These are phyloP conservation scores for Eupithecia subfuscata DNA, from an alignment of 2,888 invertebrate species.

Conservation along the genomic window DNA sequence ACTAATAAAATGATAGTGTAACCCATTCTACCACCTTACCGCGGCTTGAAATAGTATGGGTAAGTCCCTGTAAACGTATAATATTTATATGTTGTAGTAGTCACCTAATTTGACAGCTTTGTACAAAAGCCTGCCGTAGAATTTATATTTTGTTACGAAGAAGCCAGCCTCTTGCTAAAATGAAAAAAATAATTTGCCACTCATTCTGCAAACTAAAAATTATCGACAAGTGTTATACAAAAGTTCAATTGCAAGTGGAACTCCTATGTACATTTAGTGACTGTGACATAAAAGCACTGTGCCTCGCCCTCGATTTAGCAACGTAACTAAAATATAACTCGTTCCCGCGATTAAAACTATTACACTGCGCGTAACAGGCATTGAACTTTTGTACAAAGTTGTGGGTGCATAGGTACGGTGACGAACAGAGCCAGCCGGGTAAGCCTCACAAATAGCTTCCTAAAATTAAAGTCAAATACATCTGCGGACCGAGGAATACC, in stretches of 20 bases:
- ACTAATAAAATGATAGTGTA: constrained; percentile 43
- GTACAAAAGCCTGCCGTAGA: constrained; percentile 72
- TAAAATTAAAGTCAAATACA: neutral
- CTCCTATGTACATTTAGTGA: constrained; percentile 7
- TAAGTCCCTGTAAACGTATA: constrained; percentile 18
- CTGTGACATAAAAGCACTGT: neutral
- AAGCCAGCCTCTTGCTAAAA: constrained; percentile 62
- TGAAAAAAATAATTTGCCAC: constrained; percentile 58
- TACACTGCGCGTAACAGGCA: constrained; percentile 41
- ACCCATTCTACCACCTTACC: constrained; percentile 27
- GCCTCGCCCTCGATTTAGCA: neutral
- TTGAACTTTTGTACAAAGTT: constrained; percentile 80
- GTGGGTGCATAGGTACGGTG: constrained; percentile 57
- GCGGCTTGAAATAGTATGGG: constrained; percentile 64
- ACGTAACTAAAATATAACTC: neutral
- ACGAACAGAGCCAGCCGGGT: constrained; percentile 40
- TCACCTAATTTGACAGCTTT: constrained; percentile 69
- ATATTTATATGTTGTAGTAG: constrained; percentile 47
- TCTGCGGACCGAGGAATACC: constrained; percentile 11
- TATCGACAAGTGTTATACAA: constrained; percentile 55
- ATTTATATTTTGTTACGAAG: constrained; percentile 45
- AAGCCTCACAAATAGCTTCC: neutral
- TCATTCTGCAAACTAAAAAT: constrained; percentile 48
- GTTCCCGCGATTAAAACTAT: neutral
- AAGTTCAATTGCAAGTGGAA: constrained; percentile 65